Evolutionary conservation across 2,888 invertebrate species (phyloP).

Genomic region (Drosophila mulleri): DNA sequence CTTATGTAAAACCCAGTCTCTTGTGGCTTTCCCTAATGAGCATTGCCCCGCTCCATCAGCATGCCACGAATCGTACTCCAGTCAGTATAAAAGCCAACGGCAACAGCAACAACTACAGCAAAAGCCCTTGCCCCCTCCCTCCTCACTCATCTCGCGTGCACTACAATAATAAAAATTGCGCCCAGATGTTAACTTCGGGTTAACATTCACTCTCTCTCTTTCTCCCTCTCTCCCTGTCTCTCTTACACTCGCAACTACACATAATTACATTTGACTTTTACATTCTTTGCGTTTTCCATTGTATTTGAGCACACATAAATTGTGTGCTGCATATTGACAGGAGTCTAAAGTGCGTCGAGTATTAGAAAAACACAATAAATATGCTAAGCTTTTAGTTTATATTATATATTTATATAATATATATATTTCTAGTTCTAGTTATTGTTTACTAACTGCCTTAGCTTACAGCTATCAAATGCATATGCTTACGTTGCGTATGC

Average conservation of each 20-base stretch:
- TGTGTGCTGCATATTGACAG: not conserved
- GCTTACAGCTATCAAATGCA: too few relatives aligned
- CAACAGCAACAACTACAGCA: slow-evolving; percentile 22
- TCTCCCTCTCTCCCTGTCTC: not conserved
- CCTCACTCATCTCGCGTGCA: slow-evolving; percentile 8
- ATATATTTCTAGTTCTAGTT: not conserved
- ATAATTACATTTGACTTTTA: slow-evolving; percentile 8
- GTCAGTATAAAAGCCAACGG: slow-evolving; percentile 2
- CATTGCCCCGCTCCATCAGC: slow-evolving; percentile 40
- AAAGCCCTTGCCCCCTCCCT: not conserved
- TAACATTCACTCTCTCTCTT: slow-evolving; percentile 15
- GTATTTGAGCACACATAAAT: not conserved
- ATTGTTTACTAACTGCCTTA: not conserved
- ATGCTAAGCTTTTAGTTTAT: not conserved
- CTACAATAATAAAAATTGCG: slow-evolving; percentile 27
- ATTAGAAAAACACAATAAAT: not conserved
- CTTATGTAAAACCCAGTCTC: slow-evolving; percentile 40
- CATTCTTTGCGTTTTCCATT: not conserved
- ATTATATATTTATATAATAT: not conserved
- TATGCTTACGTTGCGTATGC: not conserved
- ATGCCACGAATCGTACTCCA: slow-evolving; percentile 45
- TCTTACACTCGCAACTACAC: too few relatives aligned
- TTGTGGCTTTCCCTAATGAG: slow-evolving; percentile 44
- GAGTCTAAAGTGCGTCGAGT: not conserved
- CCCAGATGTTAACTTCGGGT: slow-evolving; percentile 24